Evolutionary conservation across 1,140 invertebrate genomes (phyloP).

Genomic region (Ips nitidus): DNA sequence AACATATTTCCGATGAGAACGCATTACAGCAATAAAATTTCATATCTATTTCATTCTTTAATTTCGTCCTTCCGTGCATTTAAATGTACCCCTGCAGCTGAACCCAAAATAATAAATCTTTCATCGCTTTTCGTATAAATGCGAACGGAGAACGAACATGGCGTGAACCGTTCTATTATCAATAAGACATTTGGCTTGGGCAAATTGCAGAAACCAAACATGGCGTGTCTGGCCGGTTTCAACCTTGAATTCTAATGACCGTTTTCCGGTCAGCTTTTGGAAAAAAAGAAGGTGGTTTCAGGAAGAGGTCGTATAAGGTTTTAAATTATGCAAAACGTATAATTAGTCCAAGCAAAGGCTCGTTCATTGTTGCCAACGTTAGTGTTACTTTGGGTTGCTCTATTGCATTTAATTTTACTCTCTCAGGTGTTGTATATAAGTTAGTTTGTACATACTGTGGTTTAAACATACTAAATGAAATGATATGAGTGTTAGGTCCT

Average conservation of each 20-base stretch:
- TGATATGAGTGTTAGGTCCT: too few species aligned
- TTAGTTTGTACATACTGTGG: too few species aligned
- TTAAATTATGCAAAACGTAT: too few species aligned
- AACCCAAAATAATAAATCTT: slow-evolving; percentile 12
- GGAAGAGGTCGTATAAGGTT: too few species aligned
- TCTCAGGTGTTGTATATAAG: too few species aligned
- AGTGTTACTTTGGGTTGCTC: too few species aligned
- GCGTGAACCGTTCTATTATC: slow-evolving; percentile 13
- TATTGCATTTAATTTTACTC: too few species aligned
- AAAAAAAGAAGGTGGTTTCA: too few species aligned
- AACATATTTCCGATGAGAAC: neutral
- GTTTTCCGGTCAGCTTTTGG: neutral
- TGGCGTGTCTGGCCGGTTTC: slow-evolving; percentile 9
- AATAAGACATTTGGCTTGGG: slow-evolving; percentile 12
- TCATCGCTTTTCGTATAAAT: slow-evolving; percentile 10
- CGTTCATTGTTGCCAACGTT: too few species aligned
- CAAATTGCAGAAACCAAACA: slow-evolving; percentile 14
- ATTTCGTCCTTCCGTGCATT: slow-evolving; percentile 6
- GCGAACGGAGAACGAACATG: neutral
- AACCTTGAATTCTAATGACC: slow-evolving; percentile 12
- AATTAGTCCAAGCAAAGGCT: too few species aligned
- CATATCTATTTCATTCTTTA: slow-evolving; percentile 7
- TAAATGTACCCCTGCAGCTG: slow-evolving; percentile 8
- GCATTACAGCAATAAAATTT: slow-evolving; percentile 1
- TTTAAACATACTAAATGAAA: too few species aligned